Conservation (phyloP, 92 coral and sea anemone genomes). For the Micromussa lordhowensis region DNA sequence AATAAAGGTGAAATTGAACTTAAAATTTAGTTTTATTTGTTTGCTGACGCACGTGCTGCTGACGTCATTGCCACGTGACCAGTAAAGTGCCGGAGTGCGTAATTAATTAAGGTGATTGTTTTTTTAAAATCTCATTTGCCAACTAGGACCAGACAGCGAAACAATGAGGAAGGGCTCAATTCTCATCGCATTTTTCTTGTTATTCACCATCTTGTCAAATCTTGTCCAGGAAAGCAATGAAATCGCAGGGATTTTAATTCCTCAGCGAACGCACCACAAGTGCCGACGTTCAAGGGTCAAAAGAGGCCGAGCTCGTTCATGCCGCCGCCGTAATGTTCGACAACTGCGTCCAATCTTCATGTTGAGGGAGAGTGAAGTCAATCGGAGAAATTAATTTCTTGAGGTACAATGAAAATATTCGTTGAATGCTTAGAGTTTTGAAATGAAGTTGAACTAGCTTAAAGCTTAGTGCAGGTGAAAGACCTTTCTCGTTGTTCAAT, state of each 20-base stretch:
- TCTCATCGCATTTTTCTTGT: background rate
- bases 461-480: too few relatives aligned
- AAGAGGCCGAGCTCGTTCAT: background rate
- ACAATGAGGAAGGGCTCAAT: background rate
- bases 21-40: background rate
- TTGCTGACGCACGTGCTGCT: too few relatives aligned
- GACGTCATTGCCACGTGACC: background rate
- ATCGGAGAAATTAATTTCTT: background rate
- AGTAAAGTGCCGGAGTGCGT: too few relatives aligned
- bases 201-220: background rate
- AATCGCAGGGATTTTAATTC: constrained; percentile 30
- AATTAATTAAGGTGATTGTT: too few relatives aligned
- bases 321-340: background rate
- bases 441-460: background rate
- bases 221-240: constrained; percentile 28
- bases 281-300: background rate
- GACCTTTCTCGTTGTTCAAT: too few relatives aligned
- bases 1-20: too few relatives aligned
- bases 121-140: too few relatives aligned
- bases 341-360: background rate
- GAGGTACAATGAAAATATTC: background rate
- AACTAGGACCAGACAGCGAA: background rate
- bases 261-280: background rate
- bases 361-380: background rate
- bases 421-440: background rate